These are phyloP conservation scores for Anabas testudineus DNA, from an alignment of 2,797 vertebrate species.

Conservation along the genomic window DNA sequence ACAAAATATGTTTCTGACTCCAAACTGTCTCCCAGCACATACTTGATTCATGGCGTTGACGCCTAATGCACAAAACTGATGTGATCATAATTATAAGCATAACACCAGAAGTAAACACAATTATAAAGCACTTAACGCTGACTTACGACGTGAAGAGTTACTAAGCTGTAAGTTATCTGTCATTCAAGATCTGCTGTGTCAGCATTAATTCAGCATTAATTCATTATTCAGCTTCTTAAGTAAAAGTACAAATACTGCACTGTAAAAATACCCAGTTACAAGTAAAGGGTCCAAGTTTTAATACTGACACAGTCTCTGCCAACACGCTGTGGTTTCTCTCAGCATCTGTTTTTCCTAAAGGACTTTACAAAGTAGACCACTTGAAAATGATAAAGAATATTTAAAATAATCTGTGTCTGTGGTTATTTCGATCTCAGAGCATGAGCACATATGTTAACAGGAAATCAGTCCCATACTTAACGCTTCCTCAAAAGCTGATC, in stretches of 20 bases:
- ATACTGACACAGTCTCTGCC: slow-evolving; percentile 19
- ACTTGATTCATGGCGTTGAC: slow-evolving; percentile 5
- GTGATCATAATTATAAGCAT: slow-evolving; percentile 35
- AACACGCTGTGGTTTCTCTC: slow-evolving; percentile 14
- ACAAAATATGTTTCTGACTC: slow-evolving; percentile 4
- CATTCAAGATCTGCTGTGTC: slow-evolving; percentile 34
- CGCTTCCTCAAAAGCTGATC: too few relatives aligned
- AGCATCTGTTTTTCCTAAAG: slow-evolving; percentile 43
- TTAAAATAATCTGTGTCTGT: slow-evolving; percentile 28
- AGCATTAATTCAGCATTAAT: slow-evolving; percentile 51
- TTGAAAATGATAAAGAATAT: slow-evolving; percentile 29
- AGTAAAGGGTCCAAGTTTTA: slow-evolving; percentile 23
- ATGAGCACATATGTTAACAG: too few relatives aligned
- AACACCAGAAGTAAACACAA: background rate
- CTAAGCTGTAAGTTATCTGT: background rate
- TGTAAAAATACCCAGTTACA: too few relatives aligned
- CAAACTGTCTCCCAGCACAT: background rate
- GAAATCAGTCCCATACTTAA: too few relatives aligned
- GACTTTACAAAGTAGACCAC: slow-evolving; percentile 16
- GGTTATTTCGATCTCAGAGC: too few relatives aligned
- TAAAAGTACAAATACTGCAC: too few relatives aligned
- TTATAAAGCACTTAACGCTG: slow-evolving; percentile 32
- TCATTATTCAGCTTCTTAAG: too few relatives aligned
- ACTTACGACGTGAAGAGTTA: slow-evolving; percentile 34
- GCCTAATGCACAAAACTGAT: slow-evolving; percentile 6